These are phyloP conservation scores for Tetranychus piercei DNA, from an alignment of 2,888 invertebrate genomes.

Conservation along the genomic window DNA sequence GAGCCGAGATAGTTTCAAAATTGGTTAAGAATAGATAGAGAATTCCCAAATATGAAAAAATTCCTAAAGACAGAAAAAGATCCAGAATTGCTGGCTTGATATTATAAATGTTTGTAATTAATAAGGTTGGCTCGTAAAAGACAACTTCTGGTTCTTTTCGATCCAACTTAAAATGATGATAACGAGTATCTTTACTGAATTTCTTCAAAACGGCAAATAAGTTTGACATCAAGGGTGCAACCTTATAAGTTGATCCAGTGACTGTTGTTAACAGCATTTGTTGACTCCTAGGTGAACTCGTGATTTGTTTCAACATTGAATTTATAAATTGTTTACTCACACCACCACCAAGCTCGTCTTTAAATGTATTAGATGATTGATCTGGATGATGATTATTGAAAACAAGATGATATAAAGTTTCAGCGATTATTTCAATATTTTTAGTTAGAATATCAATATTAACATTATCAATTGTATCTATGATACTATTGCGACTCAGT, in stretches of 20 bases:
- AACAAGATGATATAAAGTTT: constrained; percentile 50
- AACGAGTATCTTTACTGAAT: constrained; percentile 56
- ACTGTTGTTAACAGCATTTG: constrained; percentile 40
- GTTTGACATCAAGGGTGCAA: constrained; percentile 31
- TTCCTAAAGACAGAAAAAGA: constrained; percentile 69
- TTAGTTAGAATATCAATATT: constrained; percentile 42
- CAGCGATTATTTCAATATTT: constrained; percentile 57
- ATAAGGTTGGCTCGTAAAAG: constrained; percentile 63
- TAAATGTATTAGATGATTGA: constrained; percentile 11
- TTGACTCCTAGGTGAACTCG: constrained; percentile 54
- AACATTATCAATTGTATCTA: constrained; percentile 39
- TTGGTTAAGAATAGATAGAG: constrained; percentile 49
- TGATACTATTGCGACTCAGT: constrained; percentile 32
- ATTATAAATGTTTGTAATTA: constrained; percentile 64
- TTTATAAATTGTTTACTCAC: constrained; percentile 52
- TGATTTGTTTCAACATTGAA: constrained; percentile 55
- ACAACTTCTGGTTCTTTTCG: constrained; percentile 79
- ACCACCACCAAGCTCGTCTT: constrained; percentile 48
- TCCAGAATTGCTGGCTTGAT: constrained; percentile 97
- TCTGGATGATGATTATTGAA: constrained; percentile 32
- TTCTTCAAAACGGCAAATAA: constrained; percentile 34
- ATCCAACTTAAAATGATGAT: constrained; percentile 43
- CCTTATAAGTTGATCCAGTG: constrained; percentile 23
- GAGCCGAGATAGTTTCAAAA: background rate
- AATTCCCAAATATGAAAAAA: constrained; percentile 59